Evolutionary conservation across 1,140 invertebrate genomes (phyloP).

Genomic region (Ephestia elutella): DNA sequence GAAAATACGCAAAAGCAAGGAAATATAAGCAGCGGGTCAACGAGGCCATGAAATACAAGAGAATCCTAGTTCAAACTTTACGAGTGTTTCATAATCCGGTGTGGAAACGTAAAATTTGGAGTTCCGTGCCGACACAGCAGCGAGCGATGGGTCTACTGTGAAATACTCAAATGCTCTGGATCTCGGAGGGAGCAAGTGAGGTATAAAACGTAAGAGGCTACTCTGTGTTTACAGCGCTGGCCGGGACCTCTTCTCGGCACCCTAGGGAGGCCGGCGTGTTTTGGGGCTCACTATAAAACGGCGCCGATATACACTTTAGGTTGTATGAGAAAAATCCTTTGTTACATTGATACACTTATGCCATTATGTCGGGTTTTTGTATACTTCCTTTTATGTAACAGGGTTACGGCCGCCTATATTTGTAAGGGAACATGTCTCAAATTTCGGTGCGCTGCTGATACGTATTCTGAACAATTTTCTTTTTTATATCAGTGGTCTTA

Average conservation of each 20-base stretch:
- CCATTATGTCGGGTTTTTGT: conserved; percentile 2
- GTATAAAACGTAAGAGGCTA: conserved; percentile 44
- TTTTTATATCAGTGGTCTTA: no score
- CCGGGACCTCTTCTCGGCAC: conserved; percentile 20
- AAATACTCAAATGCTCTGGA: conserved; percentile 36
- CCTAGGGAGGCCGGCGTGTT: conserved; percentile 13
- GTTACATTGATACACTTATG: conserved; percentile 3
- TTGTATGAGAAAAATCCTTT: conserved; percentile 8
- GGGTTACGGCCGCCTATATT: background rate
- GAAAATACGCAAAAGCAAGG: background rate
- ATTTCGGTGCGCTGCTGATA: background rate
- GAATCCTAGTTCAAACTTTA: conserved; percentile 36
- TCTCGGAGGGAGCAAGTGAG: conserved; percentile 40
- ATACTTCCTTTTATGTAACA: background rate
- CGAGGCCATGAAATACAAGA: conserved; percentile 9
- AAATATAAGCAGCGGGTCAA: conserved; percentile 11
- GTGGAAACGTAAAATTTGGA: conserved; percentile 44
- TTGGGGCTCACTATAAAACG: conserved; percentile 5
- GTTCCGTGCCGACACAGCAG: conserved; percentile 40
- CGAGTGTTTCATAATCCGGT: conserved; percentile 44
- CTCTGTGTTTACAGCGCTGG: conserved; percentile 34
- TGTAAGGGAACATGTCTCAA: background rate
- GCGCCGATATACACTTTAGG: conserved; percentile 2
- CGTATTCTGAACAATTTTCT: background rate
- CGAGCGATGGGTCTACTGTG: conserved; percentile 40